Conservation (phyloP, 1,140 invertebrate genomes). For the Drosophila aff. region DNA sequence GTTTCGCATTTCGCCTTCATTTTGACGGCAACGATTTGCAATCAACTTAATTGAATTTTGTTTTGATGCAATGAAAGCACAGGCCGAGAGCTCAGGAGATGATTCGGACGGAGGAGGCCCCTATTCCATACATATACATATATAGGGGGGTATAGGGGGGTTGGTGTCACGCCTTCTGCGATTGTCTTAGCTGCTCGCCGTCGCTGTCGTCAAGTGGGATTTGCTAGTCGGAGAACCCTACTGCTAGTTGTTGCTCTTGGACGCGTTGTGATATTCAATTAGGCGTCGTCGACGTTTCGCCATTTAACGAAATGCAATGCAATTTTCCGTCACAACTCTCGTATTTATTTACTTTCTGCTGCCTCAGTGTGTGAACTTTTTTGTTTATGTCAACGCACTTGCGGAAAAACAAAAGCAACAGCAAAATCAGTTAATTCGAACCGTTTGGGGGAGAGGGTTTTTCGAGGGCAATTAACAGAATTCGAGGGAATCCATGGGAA, state of each 20-base stretch:
- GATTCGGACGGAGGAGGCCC: neutral
- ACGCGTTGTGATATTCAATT: conserved; percentile 74
- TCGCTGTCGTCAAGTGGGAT: conserved; percentile 71
- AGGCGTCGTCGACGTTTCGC: conserved; percentile 37
- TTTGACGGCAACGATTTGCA: conserved; percentile 67
- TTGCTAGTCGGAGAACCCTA: conserved; percentile 47
- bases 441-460: neutral
- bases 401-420: conserved; percentile 23
- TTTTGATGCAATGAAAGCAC: conserved; percentile 63
- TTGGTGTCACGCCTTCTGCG: conserved; percentile 50
- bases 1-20: conserved; percentile 39
- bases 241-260: conserved; percentile 4
- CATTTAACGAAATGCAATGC: conserved; percentile 79
- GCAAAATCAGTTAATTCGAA: conserved; percentile 76
- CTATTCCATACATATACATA: neutral
- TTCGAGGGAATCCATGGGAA: neutral
- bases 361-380: conserved; percentile 24
- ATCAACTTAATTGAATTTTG: conserved; percentile 81
- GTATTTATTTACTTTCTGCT: conserved; percentile 71
- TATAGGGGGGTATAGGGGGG: neutral
- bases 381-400: conserved; percentile 46
- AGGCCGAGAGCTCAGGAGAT: conserved; percentile 22
- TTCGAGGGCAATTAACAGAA: conserved; percentile 59
- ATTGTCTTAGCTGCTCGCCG: conserved; percentile 61
- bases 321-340: conserved; percentile 60